These are phyloP conservation scores for Megaptera novaeangliae DNA, from an alignment of 2,113 vertebrate species.

Conservation along the genomic window DNA sequence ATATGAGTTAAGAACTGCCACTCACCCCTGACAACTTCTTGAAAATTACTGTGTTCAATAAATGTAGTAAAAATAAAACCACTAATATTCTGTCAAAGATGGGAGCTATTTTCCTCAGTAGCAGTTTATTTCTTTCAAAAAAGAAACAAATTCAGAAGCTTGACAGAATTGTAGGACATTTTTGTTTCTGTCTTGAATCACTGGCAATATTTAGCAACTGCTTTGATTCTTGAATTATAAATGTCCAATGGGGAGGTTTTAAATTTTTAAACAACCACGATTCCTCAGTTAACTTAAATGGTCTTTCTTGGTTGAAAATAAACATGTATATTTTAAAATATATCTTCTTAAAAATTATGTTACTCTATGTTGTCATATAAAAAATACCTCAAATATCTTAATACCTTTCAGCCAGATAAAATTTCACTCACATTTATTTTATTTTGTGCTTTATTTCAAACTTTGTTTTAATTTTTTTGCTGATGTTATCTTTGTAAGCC, in stretches of 20 bases:
- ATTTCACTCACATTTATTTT: background rate
- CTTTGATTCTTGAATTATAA: slow-evolving; percentile 3
- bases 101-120: background rate
- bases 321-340: background rate
- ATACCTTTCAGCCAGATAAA: background rate
- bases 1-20: background rate
- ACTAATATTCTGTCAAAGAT: slow-evolving; percentile 3
- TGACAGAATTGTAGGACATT: background rate
- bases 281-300: background rate
- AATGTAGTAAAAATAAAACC: slow-evolving; percentile 2
- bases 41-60: background rate
- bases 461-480: background rate
- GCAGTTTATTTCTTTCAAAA: background rate
- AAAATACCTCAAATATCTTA: background rate
- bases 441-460: background rate
- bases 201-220: background rate
- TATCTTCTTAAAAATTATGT: background rate
- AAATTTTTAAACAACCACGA: background rate
- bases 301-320: slow-evolving; percentile 28
- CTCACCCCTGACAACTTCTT: background rate
- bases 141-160: background rate
- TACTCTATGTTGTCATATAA: background rate
- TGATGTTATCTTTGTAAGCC: background rate
- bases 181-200: background rate
- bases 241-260: background rate